A percentile compares a stretch with the other conserved stretches of the same genome.
phyloP scores from a whole-genome alignment of 2,113 vertebrate genomes.

The Hydropotes inermis region DNA sequence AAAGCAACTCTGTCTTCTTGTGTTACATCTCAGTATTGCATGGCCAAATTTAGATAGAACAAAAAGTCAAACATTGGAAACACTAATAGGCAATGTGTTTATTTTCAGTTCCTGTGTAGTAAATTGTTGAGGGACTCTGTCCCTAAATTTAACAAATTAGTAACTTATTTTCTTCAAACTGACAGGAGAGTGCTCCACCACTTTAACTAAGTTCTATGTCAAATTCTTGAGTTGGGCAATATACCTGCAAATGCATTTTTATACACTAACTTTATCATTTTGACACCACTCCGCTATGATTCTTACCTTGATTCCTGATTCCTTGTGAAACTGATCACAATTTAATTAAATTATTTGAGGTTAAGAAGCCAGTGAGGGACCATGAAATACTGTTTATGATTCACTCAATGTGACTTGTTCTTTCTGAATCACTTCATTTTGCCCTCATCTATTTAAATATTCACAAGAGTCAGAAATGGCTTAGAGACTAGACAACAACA shows the following conservation, averaged over 20 bases:
- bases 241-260: background rate
- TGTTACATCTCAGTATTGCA: background rate
- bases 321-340: background rate
- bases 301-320: background rate
- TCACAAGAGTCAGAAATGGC: background rate
- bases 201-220: background rate
- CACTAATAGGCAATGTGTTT: background rate
- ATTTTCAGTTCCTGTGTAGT: background rate
- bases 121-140: background rate
- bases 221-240: background rate
- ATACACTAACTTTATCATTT: background rate
- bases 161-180: background rate
- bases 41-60: background rate
- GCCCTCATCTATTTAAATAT: background rate
- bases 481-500: background rate
- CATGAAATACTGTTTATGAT: background rate
- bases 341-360: background rate
- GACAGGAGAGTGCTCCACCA: background rate
- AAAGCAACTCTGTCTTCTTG: background rate
- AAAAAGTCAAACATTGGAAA: background rate
- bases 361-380: background rate
- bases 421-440: background rate
- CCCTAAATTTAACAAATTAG: background rate
- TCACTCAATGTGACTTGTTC: background rate
- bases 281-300: background rate